phyloP scores from a whole-genome alignment of 2,888 invertebrate species.

The Drosophila conformis region DNA sequence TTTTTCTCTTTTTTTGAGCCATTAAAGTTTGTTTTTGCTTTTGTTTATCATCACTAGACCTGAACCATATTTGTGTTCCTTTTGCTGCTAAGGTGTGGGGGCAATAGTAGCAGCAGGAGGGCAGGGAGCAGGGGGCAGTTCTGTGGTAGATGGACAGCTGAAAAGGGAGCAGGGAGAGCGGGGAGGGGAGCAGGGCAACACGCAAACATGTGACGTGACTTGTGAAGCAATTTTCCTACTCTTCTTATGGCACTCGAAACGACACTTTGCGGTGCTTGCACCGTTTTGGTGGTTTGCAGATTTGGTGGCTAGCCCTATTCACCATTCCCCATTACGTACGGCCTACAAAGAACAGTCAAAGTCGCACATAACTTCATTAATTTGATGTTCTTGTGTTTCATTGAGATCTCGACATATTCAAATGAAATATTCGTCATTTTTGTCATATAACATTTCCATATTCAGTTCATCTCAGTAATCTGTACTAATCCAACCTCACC shows the following conservation, averaged over 20 bases:
- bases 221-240: constrained; percentile 53
- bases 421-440: too few species aligned
- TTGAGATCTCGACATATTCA: neutral
- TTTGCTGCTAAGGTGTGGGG: neutral
- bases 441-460: neutral
- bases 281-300: neutral
- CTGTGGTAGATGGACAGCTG: neutral
- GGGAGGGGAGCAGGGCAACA: neutral
- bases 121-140: neutral
- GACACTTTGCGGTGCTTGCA: constrained; percentile 2
- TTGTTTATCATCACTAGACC: constrained; percentile 48
- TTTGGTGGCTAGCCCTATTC: constrained; percentile 5
- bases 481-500: neutral
- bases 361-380: neutral
- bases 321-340: neutral
- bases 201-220: constrained; percentile 52
- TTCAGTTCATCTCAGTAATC: neutral
- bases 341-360: neutral
- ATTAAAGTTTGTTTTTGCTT: constrained; percentile 62
- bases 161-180: neutral
- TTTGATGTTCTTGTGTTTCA: neutral
- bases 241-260: constrained; percentile 30
- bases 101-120: neutral
- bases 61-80: constrained; percentile 19
- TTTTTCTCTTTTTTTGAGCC: constrained; percentile 32